phyloP scores from a whole-genome alignment of 92 coral and sea anemone species.

The Porites lobata region DNA sequence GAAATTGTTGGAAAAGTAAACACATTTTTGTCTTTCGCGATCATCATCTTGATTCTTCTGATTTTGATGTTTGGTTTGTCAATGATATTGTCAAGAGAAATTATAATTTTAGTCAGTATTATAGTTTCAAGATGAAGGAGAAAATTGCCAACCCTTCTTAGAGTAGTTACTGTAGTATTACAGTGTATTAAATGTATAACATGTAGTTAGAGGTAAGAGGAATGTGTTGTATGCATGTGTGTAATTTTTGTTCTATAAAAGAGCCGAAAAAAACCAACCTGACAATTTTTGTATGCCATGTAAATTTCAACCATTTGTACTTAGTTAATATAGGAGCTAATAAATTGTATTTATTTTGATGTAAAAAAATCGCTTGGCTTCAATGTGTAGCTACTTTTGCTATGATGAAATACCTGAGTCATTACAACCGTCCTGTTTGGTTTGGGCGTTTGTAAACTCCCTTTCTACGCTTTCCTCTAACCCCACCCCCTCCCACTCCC shows the following conservation, averaged over 20 bases:
- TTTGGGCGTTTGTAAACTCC: background rate
- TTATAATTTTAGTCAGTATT: no score
- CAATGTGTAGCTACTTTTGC: background rate
- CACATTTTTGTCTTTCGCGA: no score
- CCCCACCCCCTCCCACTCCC: background rate
- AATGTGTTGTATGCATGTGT: background rate
- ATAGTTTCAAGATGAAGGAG: no score
- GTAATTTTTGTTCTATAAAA: background rate
- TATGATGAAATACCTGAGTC: no score
- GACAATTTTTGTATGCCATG: background rate
- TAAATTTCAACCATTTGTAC: constrained; percentile 6
- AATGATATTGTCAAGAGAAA: no score
- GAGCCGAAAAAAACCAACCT: background rate
- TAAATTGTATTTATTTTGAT: constrained; percentile 30
- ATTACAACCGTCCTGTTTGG: background rate
- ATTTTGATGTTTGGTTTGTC: no score
- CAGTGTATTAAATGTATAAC: no score
- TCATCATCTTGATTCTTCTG: no score
- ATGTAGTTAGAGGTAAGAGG: no score
- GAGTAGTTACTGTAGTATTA: no score
- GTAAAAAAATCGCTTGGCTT: background rate
- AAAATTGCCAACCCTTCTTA: no score
- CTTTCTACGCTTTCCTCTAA: background rate
- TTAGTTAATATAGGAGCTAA: constrained; percentile 9
- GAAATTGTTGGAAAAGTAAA: no score